A percentile compares a stretch with the other conserved stretches of the same genome.
Evolutionary conservation across 2,113 vertebrate species (phyloP).

Genomic region (Nycticorax nycticorax): DNA sequence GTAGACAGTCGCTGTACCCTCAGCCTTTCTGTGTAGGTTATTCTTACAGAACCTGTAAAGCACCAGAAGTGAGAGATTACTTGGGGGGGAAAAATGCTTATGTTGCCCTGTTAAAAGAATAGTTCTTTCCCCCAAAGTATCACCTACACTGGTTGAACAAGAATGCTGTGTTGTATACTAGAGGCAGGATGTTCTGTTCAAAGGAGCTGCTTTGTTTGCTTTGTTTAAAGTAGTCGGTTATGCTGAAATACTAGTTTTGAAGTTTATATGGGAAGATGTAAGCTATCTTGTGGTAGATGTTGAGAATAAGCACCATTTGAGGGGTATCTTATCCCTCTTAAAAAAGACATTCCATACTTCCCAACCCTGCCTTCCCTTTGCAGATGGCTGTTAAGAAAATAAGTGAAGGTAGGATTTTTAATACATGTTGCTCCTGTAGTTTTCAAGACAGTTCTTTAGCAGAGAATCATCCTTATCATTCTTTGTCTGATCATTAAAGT

Average conservation of each 20-base stretch:
- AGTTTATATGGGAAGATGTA: neutral
- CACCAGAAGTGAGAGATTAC: neutral
- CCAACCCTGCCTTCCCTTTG: neutral
- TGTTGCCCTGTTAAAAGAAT: neutral
- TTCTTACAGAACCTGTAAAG: neutral
- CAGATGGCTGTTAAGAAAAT: neutral
- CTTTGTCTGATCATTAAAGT: neutral
- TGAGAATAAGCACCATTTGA: neutral
- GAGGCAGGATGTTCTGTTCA: neutral
- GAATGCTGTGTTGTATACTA: neutral
- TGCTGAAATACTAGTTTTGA: neutral
- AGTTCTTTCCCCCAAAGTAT: neutral
- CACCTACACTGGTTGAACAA: neutral
- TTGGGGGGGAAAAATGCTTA: neutral
- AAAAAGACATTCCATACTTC: neutral
- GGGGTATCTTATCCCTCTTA: neutral
- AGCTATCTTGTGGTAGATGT: neutral
- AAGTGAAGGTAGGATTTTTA: neutral
- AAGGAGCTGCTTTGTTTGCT: neutral
- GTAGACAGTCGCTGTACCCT: neutral
- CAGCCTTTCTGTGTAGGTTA: neutral
- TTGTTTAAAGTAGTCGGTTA: neutral
- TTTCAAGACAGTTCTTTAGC: neutral
- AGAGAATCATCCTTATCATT: neutral
- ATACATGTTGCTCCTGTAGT: neutral